phyloP scores from a whole-genome alignment of 2,113 vertebrate genomes.

The Haemorhous mexicanus region DNA sequence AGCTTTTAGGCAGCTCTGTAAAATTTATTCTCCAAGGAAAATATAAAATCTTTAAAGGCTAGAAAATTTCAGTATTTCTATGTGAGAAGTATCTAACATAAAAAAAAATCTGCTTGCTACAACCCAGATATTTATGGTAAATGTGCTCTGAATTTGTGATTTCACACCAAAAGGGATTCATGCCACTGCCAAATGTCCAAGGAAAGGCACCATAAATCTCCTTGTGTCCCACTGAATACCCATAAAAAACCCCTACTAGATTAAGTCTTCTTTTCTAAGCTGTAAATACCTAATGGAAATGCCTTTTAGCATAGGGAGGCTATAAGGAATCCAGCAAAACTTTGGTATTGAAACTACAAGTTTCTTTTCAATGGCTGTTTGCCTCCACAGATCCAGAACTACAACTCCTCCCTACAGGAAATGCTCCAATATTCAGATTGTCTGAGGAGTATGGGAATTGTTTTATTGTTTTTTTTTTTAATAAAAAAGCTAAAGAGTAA shows the following conservation, averaged over 20 bases:
- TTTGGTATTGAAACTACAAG: not conserved
- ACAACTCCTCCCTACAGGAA: not conserved
- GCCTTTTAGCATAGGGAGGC: not conserved
- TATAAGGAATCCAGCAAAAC: not conserved
- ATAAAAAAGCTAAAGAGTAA: not conserved
- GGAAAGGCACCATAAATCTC: not conserved
- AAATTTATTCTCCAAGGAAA: not conserved
- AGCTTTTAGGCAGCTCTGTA: not conserved
- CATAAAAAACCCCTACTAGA: not conserved
- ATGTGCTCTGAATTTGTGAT: not conserved
- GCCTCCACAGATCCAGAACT: not conserved
- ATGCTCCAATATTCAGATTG: not conserved
- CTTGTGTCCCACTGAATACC: not conserved
- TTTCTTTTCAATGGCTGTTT: not conserved
- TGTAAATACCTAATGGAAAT: not conserved
- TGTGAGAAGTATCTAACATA: not conserved
- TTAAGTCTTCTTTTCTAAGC: not conserved
- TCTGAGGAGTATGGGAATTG: not conserved
- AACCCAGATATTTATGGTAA: not conserved
- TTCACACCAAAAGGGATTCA: not conserved
- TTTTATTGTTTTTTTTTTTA: not conserved
- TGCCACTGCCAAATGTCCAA: not conserved
- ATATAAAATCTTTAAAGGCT: not conserved
- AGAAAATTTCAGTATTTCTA: not conserved
- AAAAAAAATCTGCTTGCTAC: not conserved